Evolutionary conservation across 2,888 invertebrate genomes (phyloP).

Genomic region (Tinea semifulvella): DNA sequence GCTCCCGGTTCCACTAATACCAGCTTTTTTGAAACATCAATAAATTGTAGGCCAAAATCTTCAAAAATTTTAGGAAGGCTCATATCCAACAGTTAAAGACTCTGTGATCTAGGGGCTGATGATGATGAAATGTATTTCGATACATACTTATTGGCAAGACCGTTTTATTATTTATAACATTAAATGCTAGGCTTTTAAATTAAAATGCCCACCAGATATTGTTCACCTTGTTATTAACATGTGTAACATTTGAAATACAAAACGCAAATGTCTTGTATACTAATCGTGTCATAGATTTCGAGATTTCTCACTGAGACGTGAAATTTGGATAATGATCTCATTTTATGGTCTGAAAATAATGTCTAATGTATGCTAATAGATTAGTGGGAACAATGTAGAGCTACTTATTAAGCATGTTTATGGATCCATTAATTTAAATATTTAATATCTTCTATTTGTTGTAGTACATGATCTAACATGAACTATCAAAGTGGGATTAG

Average conservation of each 20-base stretch:
- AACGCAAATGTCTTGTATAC: slow-evolving; percentile 14
- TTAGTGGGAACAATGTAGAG: slow-evolving; percentile 39
- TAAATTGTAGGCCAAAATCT: no score
- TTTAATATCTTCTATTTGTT: slow-evolving; percentile 18
- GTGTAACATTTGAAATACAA: neutral
- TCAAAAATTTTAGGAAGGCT: no score
- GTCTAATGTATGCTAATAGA: slow-evolving; percentile 13
- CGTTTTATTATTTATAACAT: no score
- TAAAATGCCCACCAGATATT: slow-evolving; percentile 8
- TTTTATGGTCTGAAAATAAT: neutral
- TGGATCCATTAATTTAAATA: slow-evolving; percentile 57
- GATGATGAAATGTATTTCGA: no score
- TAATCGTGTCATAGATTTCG: slow-evolving; percentile 9
- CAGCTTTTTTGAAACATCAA: no score
- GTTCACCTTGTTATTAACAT: slow-evolving; percentile 12
- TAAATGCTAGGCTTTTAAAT: no score
- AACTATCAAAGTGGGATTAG: no score
- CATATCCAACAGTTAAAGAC: no score
- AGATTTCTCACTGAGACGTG: neutral
- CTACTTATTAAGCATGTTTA: slow-evolving; percentile 55
- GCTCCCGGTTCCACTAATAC: no score
- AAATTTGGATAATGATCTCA: neutral
- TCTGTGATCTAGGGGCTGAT: no score
- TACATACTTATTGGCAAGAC: no score
- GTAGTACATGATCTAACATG: no score